Evolutionary conservation across 2,797 vertebrate species (phyloP).

Genomic region (Triplophysa bombifrons): DNA sequence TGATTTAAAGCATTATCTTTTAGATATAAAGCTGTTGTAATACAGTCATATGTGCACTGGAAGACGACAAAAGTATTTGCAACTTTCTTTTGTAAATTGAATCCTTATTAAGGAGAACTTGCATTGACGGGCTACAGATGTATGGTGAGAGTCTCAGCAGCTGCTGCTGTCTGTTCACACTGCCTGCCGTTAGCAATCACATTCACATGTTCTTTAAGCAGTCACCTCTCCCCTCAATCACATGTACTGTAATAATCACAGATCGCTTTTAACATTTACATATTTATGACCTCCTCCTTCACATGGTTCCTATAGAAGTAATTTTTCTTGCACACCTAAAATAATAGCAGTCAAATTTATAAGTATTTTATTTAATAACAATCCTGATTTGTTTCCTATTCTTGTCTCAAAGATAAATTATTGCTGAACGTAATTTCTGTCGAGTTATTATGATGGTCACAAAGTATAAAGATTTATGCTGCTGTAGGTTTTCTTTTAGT

Average conservation of each 20-base stretch:
- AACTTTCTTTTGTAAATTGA: not conserved
- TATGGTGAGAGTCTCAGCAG: constrained; percentile 73
- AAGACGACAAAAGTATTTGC: too few relatives aligned
- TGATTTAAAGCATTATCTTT: too few relatives aligned
- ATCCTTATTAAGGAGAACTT: constrained; percentile 42
- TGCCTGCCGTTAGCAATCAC: constrained; percentile 65
- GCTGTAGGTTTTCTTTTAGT: not conserved
- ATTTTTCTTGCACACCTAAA: not conserved
- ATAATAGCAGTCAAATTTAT: not conserved
- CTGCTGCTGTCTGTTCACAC: constrained; percentile 67
- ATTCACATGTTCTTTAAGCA: constrained; percentile 40
- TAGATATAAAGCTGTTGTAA: too few relatives aligned
- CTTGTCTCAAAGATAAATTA: too few relatives aligned
- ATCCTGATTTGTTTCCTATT: too few relatives aligned
- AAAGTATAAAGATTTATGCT: not conserved
- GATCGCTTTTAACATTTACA: constrained; percentile 26
- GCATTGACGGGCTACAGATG: constrained; percentile 77
- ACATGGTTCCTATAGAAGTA: constrained; percentile 1
- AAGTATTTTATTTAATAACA: not conserved
- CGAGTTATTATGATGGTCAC: not conserved
- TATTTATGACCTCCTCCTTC: constrained; percentile 8
- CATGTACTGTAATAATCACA: constrained; percentile 30
- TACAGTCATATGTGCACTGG: too few relatives aligned
- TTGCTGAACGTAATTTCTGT: not conserved
- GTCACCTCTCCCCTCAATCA: constrained; percentile 23